These are phyloP conservation scores for Formica aserva DNA, from an alignment of 2,888 invertebrate genomes.

Conservation along the genomic window DNA sequence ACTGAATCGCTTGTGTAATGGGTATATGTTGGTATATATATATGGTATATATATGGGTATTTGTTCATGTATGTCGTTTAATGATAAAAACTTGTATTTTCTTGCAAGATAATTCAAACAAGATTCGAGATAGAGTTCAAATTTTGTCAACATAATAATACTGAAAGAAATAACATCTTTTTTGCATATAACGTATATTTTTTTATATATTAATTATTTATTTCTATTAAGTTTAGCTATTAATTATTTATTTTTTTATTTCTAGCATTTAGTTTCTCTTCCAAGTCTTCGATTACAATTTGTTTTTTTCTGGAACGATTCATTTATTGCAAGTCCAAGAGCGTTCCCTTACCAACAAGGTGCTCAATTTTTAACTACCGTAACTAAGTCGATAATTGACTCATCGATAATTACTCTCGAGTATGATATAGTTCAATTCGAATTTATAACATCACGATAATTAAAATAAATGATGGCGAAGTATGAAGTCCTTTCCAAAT, in stretches of 20 bases:
- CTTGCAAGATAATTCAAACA: background rate
- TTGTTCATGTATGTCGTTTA: background rate
- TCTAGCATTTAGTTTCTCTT: background rate
- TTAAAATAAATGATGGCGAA: conserved; percentile 31
- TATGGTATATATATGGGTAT: background rate
- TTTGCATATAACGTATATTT: background rate
- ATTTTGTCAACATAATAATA: background rate
- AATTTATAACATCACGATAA: conserved; percentile 43
- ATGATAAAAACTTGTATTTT: background rate
- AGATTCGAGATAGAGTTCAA: background rate
- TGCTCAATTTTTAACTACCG: conserved; percentile 18
- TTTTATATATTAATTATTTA: background rate
- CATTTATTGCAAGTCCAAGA: conserved; percentile 5
- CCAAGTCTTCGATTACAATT: background rate
- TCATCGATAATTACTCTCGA: conserved; percentile 19
- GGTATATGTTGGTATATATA: too few species aligned
- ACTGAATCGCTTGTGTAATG: conserved; percentile 43
- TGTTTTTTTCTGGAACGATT: background rate
- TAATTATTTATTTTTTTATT: background rate
- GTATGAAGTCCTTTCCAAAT: conserved; percentile 27
- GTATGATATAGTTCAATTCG: background rate
- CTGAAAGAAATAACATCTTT: background rate
- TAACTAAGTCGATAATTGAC: conserved; percentile 34
- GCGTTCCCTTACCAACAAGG: background rate
- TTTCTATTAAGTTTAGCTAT: background rate